These are phyloP conservation scores for Cyclophora albipunctata DNA, from an alignment of 2,888 invertebrate genomes.

Conservation along the genomic window DNA sequence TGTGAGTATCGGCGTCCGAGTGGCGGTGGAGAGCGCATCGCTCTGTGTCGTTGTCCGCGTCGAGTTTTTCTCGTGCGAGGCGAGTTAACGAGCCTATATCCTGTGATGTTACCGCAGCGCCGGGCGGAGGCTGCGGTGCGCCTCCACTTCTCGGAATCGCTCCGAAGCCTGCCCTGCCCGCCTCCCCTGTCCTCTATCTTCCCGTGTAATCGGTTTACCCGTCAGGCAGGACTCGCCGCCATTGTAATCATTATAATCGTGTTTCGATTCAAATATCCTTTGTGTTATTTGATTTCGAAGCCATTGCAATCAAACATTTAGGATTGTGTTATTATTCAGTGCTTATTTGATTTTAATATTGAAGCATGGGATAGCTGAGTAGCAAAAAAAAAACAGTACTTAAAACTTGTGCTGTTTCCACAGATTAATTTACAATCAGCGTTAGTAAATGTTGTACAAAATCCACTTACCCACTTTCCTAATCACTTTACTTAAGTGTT, in stretches of 20 bases:
- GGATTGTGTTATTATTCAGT: no score
- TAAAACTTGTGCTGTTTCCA: no score
- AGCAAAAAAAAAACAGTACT: no score
- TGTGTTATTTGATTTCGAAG: background rate
- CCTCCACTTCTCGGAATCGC: conserved; percentile 62
- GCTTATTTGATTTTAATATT: no score
- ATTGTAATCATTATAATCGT: conserved; percentile 16
- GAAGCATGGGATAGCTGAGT: no score
- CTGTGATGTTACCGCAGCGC: conserved; percentile 65
- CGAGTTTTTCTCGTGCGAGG: conserved; percentile 55
- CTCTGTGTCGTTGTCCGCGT: background rate
- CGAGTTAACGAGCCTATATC: conserved; percentile 57
- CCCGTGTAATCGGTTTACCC: conserved; percentile 46
- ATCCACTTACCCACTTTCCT: no score
- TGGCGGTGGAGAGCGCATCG: background rate
- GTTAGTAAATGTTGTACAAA: no score
- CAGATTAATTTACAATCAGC: no score
- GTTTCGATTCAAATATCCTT: conserved; percentile 8
- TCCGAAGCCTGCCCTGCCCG: conserved; percentile 21
- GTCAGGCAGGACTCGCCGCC: conserved; percentile 36
- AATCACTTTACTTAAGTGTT: no score
- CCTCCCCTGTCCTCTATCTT: conserved; percentile 24
- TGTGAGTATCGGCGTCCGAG: background rate
- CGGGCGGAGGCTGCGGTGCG: conserved; percentile 52
- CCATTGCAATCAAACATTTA: no score